Base-by-base conservation (phyloP, 53 echinoderm and acorn worm genomes). In the Echinarachnius parma region DNA sequence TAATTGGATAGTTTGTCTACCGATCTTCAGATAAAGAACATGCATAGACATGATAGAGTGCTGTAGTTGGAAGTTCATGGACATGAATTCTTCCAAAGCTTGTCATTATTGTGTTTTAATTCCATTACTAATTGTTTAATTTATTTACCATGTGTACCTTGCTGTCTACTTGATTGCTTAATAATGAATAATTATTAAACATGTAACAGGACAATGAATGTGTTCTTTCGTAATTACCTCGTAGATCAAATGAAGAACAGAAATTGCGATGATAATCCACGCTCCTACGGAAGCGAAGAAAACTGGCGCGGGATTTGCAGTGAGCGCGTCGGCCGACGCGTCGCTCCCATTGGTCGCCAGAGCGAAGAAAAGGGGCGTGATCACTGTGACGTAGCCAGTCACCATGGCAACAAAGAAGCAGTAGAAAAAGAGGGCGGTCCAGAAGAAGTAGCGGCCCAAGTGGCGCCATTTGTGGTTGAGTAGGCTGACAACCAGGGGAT, bases 391-490 rank as follows among this genome's bases (percentile, higher is more conserved):
- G 79, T 91, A 98, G 34, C 91, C 98, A 1, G 98, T 98, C 56
- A 98, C 60, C 42, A 98, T 81, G 13, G 74, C 50, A 32, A 98
- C 53, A 81, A 91, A 91, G 21, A 83, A 4, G 8, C 78, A 29
- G 52, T 88, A 91, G 78, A 91, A 36, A 39, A 83, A 9, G 28
- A 98, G 76, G 11, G 85, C 84, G 0, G 66, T 13, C 78, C 88
- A 98, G 86, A 92, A 98, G 85, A 98, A 85, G 77, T 78, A 57
- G 4, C 98, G 80, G 9, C 88, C 90, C 18, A 92, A 85, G 54
- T 70, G 77, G 36, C 76, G 79, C 98, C 98, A 98, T 65, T 98
- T 98, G 63, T 91, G 98, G 48, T 79, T 76, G 50, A 98, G 62
- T 48, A 94, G 83, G 46, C 63, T 78, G 63, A 76, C 58, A 48